A percentile compares a stretch with the other conserved stretches of the same genome.
phyloP scores from a whole-genome alignment of 2,113 vertebrate genomes.

The Progne subis region DNA sequence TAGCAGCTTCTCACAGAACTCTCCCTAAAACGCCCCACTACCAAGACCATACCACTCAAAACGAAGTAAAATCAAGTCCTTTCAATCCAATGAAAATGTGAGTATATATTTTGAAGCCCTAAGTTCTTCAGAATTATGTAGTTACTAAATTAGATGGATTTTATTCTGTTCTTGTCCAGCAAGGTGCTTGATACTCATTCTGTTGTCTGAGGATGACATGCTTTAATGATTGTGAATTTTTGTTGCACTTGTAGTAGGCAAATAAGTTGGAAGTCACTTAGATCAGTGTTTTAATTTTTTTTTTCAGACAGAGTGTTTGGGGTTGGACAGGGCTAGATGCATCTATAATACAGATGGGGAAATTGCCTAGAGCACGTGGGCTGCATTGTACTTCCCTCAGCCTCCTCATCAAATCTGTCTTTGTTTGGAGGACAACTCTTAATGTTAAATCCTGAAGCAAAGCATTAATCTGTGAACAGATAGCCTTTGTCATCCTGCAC shows the following conservation, averaged over 20 bases:
- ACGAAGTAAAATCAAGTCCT: not conserved
- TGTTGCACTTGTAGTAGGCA: not conserved
- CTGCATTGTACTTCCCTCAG: not conserved
- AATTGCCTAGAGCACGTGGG: not conserved
- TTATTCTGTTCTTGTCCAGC: not conserved
- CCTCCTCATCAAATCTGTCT: not conserved
- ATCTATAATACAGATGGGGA: not conserved
- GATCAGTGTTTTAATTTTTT: not conserved
- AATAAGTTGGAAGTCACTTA: not conserved
- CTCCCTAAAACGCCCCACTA: not conserved
- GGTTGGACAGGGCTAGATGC: not conserved
- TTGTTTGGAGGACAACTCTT: slow-evolving; percentile 26
- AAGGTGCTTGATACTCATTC: not conserved
- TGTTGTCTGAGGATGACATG: not conserved
- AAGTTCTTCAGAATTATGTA: not conserved
- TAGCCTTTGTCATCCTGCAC: not conserved
- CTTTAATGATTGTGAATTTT: not conserved
- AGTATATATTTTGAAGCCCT: not conserved
- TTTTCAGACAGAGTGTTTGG: not conserved
- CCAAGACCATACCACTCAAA: not conserved
- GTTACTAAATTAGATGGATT: not conserved
- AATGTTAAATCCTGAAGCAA: slow-evolving; percentile 20
- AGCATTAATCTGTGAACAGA: slow-evolving; percentile 31
- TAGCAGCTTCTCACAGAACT: not conserved
- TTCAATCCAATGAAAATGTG: not conserved